Conservation (phyloP, 2,113 vertebrate genomes). For the Macrotus californicus region DNA sequence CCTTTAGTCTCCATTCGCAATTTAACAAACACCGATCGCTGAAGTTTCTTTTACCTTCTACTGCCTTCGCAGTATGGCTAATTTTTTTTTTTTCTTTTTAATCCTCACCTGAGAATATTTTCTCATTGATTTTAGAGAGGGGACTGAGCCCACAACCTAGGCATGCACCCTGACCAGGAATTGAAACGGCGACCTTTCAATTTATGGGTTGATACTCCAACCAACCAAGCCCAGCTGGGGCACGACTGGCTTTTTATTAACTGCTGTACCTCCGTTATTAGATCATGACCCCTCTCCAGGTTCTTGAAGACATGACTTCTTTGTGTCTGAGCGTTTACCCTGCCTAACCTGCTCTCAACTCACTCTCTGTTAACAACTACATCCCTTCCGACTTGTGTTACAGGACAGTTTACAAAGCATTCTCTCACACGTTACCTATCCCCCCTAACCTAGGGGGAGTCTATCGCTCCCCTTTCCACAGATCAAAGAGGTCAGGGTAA, state of each 20-base stretch:
- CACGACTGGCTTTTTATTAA: background rate
- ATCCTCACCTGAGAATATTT: too few relatives aligned
- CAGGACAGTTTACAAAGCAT: background rate
- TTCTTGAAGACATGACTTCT: background rate
- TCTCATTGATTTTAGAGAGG: too few relatives aligned
- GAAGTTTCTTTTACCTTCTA: background rate
- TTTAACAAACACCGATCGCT: background rate
- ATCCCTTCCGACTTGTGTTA: background rate
- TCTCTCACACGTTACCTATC: background rate
- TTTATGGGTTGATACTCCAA: too few relatives aligned
- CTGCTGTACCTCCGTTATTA: background rate
- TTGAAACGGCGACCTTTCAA: too few relatives aligned
- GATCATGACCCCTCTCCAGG: background rate
- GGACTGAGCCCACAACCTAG: too few relatives aligned
- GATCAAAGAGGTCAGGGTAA: background rate
- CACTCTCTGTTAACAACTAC: background rate
- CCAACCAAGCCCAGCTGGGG: too few relatives aligned
- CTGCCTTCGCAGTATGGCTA: background rate
- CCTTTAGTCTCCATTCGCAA: background rate
- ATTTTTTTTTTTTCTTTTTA: background rate
- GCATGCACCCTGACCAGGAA: too few relatives aligned
- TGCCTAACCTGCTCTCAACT: background rate
- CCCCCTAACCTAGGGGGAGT: background rate
- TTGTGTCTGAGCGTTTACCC: background rate
- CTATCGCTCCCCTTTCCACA: background rate